Conservation (phyloP, 1,140 invertebrate species). For the Brachionus koreanus region DNA sequence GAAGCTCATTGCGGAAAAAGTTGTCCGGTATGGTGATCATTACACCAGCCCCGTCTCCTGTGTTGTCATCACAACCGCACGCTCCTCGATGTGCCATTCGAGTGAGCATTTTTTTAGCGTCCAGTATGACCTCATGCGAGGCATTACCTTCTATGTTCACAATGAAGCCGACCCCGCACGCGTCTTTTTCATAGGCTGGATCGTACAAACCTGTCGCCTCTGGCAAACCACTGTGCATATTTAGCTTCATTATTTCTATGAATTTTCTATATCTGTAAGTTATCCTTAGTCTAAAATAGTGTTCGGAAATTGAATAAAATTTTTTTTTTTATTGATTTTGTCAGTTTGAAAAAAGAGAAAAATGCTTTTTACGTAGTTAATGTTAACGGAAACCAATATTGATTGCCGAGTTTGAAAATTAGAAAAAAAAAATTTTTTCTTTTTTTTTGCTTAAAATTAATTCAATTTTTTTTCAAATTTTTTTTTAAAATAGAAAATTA, state of each 20-base stretch:
- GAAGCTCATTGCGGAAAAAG: slow-evolving; percentile 76
- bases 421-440: not conserved
- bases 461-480: not conserved
- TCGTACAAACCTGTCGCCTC: slow-evolving; percentile 81
- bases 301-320: not conserved
- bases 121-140: slow-evolving; percentile 87
- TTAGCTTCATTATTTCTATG: slow-evolving; percentile 16
- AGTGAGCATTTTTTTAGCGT: slow-evolving; percentile 84
- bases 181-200: slow-evolving; percentile 84
- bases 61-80: slow-evolving; percentile 96
- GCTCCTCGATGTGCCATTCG: slow-evolving; percentile 98
- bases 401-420: not conserved
- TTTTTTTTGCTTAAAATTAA: not conserved
- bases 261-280: not conserved
- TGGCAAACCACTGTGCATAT: slow-evolving; percentile 53
- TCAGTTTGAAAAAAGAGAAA: not conserved
- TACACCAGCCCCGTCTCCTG: slow-evolving; percentile 94
- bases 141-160: slow-evolving; percentile 90
- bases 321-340: not conserved
- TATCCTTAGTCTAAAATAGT: not conserved
- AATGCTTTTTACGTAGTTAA: too few species aligned
- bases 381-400: too few species aligned
- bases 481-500: not conserved
- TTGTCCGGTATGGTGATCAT: slow-evolving; percentile 90
- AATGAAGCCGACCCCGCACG: slow-evolving; percentile 97